Evolutionary conservation across 2,113 vertebrate genomes (phyloP).

Genomic region (Heterotilapia buettikoferi): DNA sequence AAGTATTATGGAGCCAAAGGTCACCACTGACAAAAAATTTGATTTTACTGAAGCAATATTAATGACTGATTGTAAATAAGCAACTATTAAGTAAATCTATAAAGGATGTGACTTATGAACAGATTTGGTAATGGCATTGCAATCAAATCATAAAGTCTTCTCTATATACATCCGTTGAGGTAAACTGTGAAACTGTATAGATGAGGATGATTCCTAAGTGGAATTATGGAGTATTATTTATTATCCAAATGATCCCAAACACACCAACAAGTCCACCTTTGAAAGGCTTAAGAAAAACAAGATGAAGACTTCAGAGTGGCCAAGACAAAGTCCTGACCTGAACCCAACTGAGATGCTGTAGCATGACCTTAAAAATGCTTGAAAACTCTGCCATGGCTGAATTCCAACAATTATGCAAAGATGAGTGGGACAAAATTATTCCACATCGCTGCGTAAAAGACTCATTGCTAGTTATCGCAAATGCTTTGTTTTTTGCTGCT

Average conservation of each 20-base stretch:
- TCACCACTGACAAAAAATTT: background rate
- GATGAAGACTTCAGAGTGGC: background rate
- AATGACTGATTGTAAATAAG: background rate
- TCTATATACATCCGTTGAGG: background rate
- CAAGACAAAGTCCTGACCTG: background rate
- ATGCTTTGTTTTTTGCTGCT: background rate
- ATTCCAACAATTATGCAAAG: background rate
- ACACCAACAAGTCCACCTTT: background rate
- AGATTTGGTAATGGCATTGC: background rate
- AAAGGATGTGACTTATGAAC: background rate
- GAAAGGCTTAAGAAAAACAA: background rate
- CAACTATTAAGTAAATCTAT: background rate
- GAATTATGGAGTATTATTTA: background rate
- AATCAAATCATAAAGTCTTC: background rate
- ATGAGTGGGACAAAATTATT: background rate
- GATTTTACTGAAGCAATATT: background rate
- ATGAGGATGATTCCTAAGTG: background rate
- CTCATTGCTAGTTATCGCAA: fast-evolving
- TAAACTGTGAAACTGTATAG: background rate
- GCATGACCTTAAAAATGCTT: background rate
- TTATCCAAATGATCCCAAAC: background rate
- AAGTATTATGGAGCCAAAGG: background rate
- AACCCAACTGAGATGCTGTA: background rate
- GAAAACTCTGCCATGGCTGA: background rate
- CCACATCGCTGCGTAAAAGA: background rate